Evolutionary conservation across 2,888 invertebrate species (phyloP), one percentile per base, ranked within the genome.

Genomic region (Cosmia pyralina): DNA sequence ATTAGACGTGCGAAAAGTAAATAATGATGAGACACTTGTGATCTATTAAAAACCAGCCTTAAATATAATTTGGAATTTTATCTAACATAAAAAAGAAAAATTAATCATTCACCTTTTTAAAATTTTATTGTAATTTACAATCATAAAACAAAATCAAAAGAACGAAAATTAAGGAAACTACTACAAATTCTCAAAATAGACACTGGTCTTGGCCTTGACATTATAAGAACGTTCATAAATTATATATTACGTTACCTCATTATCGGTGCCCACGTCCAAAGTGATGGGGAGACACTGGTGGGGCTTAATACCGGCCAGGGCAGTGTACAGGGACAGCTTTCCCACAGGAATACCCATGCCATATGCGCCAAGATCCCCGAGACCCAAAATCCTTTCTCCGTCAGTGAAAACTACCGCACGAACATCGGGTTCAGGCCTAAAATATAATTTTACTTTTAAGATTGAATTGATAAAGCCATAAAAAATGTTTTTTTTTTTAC

Each of bases 261-360:
- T 99, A 89, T 99, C 98, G 60, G 99, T 99, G 41, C 99, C 99
- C 11, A 99, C 99, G 94, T 99, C 99, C 83, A 99, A 97, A 34
- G 98, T 97, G 88, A 99, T 98, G 1, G 99, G 99, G 78, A 99
- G 96, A 92, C 99, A 99, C 92, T 99, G 98, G 90, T 98, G 98
- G 0, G 99, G 99, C 89, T 98, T 98, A 85, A 99, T 99, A n/a
- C 99, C 99, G 38, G 99, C 99, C 82, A 99, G 95, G 0, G 99
- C 99, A 0, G 99, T 99, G 94, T 99, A 99, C 55, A 99, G 96
- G 0, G 99, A 98, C 80, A 99, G 96, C 94, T 99, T 99, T 38
- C 99, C 99, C 15, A 99, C 99, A 0, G 99, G 99, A 88, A 99
- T 99, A 75, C 99, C 99, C 99, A 99, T 99, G 41, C 99, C 99